Percentiles rank a stretch among this genome's conserved stretches.
Conservation (phyloP, 2,113 vertebrate species). For the Bombycilla garrulus region DNA sequence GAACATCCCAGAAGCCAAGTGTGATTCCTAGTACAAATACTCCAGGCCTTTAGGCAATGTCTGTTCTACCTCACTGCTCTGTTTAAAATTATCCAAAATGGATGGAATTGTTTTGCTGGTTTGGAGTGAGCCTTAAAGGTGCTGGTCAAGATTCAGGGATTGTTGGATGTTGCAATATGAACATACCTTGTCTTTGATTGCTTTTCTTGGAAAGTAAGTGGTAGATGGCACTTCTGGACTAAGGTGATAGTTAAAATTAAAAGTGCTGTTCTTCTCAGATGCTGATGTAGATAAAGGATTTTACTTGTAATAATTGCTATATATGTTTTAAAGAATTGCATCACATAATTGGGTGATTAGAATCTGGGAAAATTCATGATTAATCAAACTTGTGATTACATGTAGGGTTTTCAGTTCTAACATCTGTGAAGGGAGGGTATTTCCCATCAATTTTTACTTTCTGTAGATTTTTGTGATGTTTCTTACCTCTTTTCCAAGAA, state of each 20-base stretch:
- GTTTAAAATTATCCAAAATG: neutral
- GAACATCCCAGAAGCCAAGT: neutral
- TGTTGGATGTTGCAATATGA: neutral
- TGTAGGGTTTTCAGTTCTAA: neutral
- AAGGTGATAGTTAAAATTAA: neutral
- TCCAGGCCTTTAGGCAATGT: neutral
- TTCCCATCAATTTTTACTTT: neutral
- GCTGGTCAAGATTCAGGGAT: neutral
- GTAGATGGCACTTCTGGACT: neutral
- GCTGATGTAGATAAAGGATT: neutral
- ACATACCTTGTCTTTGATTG: neutral
- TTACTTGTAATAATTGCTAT: neutral
- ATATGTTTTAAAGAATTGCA: neutral
- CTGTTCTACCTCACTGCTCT: neutral
- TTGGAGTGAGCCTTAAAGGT: neutral
- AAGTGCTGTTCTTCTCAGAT: neutral
- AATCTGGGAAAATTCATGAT: neutral
- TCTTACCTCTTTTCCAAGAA: neutral
- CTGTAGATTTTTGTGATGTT: neutral
- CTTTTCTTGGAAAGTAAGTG: neutral
- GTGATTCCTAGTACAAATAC: neutral
- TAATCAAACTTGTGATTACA: neutral
- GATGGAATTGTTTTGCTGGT: neutral
- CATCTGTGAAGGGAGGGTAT: neutral
- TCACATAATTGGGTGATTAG: neutral